phyloP scores from a whole-genome alignment of 1,140 invertebrate species.

The Magallana gigas region DNA sequence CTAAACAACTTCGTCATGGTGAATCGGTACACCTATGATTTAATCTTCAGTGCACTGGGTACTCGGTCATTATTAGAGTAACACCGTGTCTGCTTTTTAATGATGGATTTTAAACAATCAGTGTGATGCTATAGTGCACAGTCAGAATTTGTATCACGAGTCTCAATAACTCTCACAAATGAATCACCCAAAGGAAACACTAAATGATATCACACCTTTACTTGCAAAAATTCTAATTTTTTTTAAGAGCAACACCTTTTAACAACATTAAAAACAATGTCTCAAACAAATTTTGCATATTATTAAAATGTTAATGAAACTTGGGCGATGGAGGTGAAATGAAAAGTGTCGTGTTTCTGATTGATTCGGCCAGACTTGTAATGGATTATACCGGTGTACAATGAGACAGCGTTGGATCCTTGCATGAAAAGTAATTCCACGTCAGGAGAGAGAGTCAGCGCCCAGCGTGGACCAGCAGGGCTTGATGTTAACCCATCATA shows the following conservation, averaged over 20 bases:
- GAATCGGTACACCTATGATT: constrained; percentile 6
- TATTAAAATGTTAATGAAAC: constrained; percentile 23
- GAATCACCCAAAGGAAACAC: neutral
- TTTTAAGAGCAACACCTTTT: constrained; percentile 17
- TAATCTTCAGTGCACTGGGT: constrained; percentile 20
- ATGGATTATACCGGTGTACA: neutral
- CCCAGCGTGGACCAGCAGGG: no score
- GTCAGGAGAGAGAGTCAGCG: no score
- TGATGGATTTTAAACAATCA: constrained; percentile 35
- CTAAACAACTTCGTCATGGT: constrained; percentile 7
- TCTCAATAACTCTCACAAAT: neutral
- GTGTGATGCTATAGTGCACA: neutral
- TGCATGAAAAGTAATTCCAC: no score
- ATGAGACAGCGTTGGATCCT: neutral
- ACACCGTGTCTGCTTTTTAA: neutral
- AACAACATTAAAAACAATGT: constrained; percentile 16
- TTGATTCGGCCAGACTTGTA: neutral
- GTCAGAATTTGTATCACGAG: constrained; percentile 31
- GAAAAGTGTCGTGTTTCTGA: neutral
- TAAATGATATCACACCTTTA: neutral
- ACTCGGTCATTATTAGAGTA: constrained; percentile 26
- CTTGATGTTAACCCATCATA: no score
- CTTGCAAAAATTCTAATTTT: neutral
- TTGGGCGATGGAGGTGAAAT: neutral
- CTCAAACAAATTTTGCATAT: constrained; percentile 13